Evolutionary conservation across 2,113 vertebrate genomes (phyloP).

Genomic region (Globicephala melas): DNA sequence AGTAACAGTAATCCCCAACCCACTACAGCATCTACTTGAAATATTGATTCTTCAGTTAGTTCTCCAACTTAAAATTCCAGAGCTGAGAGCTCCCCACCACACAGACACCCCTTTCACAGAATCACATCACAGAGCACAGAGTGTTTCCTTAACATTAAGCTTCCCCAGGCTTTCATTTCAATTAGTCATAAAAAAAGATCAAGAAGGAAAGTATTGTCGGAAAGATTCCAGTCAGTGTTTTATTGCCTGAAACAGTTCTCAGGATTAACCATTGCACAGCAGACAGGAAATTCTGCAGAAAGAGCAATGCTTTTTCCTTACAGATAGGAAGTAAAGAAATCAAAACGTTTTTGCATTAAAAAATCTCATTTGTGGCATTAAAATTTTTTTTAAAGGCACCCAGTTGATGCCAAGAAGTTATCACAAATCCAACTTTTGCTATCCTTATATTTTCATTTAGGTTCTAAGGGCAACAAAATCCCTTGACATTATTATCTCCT

Average conservation of each 20-base stretch:
- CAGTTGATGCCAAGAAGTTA: conserved; percentile 64
- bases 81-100: conserved; percentile 55
- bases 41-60: conserved; percentile 82
- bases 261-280: conserved; percentile 72
- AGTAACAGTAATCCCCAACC: conserved; percentile 77
- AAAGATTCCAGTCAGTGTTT: conserved; percentile 68
- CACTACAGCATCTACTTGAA: conserved; percentile 84
- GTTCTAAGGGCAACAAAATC: conserved; percentile 78
- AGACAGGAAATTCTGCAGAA: conserved; percentile 36
- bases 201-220: conserved; percentile 68
- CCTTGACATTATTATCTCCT: conserved; percentile 78
- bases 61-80: conserved; percentile 83
- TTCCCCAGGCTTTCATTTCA: conserved; percentile 62
- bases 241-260: conserved; percentile 70
- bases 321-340: neutral
- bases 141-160: conserved; percentile 67
- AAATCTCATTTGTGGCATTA: conserved; percentile 23
- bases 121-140: conserved; percentile 42
- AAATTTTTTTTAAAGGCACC: conserved; percentile 47
- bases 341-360: conserved; percentile 11
- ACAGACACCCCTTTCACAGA: conserved; percentile 7
- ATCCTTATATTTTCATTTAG: conserved; percentile 77
- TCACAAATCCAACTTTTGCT: conserved; percentile 72
- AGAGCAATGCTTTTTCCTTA: conserved; percentile 37
- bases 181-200: conserved; percentile 75